These are phyloP conservation scores for Propithecus perrieri DNA, from an alignment of 2,797 vertebrate species.

Conservation along the genomic window DNA sequence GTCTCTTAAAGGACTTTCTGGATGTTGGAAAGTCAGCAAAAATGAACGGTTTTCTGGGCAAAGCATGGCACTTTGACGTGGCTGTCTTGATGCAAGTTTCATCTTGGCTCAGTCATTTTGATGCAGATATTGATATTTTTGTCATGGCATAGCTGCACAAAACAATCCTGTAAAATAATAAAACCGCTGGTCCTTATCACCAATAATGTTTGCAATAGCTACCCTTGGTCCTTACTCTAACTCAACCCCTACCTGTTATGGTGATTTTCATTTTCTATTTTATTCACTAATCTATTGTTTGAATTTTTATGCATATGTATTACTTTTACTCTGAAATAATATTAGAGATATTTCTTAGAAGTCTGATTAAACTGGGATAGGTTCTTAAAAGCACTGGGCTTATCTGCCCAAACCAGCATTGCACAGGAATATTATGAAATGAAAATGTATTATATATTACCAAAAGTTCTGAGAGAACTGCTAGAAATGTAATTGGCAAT, in stretches of 20 bases:
- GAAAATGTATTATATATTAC: slow-evolving; percentile 34
- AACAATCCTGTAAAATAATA: slow-evolving; percentile 26
- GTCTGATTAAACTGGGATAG: slow-evolving; percentile 44
- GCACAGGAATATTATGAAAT: slow-evolving; percentile 40
- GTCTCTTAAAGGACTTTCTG: not conserved
- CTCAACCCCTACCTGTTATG: not conserved
- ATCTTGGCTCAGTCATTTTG: not conserved
- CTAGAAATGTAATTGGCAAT: slow-evolving; percentile 64
- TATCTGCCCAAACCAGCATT: slow-evolving; percentile 63
- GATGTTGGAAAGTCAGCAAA: not conserved
- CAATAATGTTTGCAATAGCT: not conserved
- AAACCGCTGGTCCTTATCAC: not conserved
- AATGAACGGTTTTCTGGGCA: not conserved
- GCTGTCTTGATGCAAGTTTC: not conserved
- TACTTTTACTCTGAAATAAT: slow-evolving; percentile 59
- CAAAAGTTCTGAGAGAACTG: slow-evolving; percentile 36
- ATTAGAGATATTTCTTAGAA: slow-evolving; percentile 63
- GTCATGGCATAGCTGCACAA: not conserved
- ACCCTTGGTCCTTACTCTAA: not conserved
- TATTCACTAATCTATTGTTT: slow-evolving; percentile 50
- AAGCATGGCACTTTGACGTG: not conserved
- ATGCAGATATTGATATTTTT: not conserved
- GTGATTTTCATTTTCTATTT: slow-evolving; percentile 59
- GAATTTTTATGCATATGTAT: slow-evolving; percentile 57
- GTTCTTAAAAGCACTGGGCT: slow-evolving; percentile 46